Base-by-base conservation (phyloP, 2,888 invertebrate species). In the Trissolcus japonicus region DNA sequence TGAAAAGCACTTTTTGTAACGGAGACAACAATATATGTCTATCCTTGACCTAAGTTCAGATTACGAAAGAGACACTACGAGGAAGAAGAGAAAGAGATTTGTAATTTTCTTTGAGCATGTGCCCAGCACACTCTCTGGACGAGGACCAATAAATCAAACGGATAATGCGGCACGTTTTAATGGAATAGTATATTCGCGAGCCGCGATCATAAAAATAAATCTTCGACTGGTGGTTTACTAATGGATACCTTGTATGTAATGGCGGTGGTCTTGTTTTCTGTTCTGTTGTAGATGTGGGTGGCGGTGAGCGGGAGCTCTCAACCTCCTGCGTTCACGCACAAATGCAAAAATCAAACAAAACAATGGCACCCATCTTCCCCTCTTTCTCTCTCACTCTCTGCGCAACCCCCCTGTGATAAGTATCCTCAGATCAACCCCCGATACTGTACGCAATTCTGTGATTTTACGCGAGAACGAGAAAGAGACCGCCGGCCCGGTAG, bases 231-330 rank as follows among this genome's bases (percentile, higher is more conserved):
- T 86, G 84, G 83, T 80, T 85, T 83, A 86, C 87, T 86, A 87
- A 87, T 88, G 85, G 86, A 87, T 88, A 87, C 83, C 85, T 88
- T 88, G 86, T 87, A 85, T 89, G 88, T 89, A 89, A 89, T 88
- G 85, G 87, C 87, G 88, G 87, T 87, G 89, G 87, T 88, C 87
- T 88, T 88, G 87, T 87, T 87, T 87, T 89, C 88, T 89, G 85
- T 88, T 89, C 87, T 89, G 89, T 89, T 89, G 88, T 89, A 89
- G 89, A 89, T 89, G 89, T 89, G 89, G 88, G 89, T 89, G 89
- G 89, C 89, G 89, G 88, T 89, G 89, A 89, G 88, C 89, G 88
- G 89, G 88, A 89, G 88, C 88, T 82, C 87, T 86, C 84, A 86
- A 85, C 82, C 86, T 86, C 87, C 87, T 86, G 86, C 86, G 84